Conservation (phyloP, 2,888 invertebrate genomes). For the Caenorhabditis zanzibari region DNA sequence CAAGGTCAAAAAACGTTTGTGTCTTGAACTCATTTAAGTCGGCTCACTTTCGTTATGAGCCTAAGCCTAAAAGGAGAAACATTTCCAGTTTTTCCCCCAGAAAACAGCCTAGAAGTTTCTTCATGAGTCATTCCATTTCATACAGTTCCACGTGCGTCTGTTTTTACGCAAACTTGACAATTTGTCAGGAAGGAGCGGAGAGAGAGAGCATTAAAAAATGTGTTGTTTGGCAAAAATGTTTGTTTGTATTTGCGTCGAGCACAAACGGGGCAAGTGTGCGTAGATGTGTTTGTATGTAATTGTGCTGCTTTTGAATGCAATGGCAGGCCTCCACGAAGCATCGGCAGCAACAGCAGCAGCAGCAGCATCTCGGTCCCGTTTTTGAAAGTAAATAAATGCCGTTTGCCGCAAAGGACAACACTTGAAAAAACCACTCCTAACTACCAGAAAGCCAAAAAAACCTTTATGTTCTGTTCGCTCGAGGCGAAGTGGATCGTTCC, state of each 20-base stretch:
- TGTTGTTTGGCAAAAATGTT: slow-evolving; percentile 59
- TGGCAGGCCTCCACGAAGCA: slow-evolving; percentile 62
- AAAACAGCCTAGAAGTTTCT: not conserved
- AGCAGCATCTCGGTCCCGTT: slow-evolving; percentile 41
- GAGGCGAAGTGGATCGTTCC: slow-evolving; percentile 49
- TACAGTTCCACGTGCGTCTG: slow-evolving; percentile 19
- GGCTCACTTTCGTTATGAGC: not conserved
- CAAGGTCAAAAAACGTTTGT: slow-evolving; percentile 21
- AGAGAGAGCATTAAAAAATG: slow-evolving; percentile 53
- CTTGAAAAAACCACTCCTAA: slow-evolving; percentile 61
- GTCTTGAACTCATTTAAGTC: slow-evolving; percentile 22
- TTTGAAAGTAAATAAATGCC: slow-evolving; percentile 64
- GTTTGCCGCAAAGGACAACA: slow-evolving; percentile 63
- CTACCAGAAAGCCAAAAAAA: slow-evolving; percentile 57
- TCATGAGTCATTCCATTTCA: not conserved
- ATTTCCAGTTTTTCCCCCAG: not conserved
- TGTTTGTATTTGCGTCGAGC: slow-evolving; percentile 66
- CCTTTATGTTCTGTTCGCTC: slow-evolving; percentile 39
- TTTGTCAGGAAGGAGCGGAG: slow-evolving; percentile 44
- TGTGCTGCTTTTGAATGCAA: slow-evolving; percentile 66
- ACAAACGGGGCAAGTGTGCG: slow-evolving; percentile 58
- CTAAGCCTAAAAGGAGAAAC: too few relatives aligned
- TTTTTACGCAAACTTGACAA: slow-evolving; percentile 55
- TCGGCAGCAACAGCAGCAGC: slow-evolving; percentile 10
- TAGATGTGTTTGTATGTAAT: slow-evolving; percentile 65